phyloP scores from a whole-genome alignment of 92 coral and sea anemone genomes.

The Micromussa lordhowensis region DNA sequence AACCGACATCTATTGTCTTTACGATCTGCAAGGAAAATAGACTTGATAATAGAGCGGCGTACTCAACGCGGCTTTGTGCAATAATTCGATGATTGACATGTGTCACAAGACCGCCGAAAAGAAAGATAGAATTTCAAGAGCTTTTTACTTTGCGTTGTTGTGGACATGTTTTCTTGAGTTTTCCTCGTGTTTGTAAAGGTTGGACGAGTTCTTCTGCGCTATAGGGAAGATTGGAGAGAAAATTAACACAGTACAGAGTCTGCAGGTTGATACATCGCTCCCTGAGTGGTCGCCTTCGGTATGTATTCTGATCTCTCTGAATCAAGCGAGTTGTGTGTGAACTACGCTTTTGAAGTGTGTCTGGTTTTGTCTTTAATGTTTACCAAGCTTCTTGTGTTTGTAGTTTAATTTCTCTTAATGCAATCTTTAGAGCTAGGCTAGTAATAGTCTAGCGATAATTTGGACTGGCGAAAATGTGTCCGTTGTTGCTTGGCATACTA shows the following conservation, averaged over 20 bases:
- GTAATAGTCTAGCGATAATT: slow-evolving; percentile 1
- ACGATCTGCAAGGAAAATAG: background rate
- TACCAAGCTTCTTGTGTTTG: slow-evolving; percentile 34
- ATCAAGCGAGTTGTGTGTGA: slow-evolving; percentile 26
- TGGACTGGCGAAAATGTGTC: background rate
- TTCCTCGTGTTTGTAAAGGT: background rate
- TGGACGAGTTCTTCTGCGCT: background rate
- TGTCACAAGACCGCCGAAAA: slow-evolving; percentile 55
- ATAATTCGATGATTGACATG: slow-evolving; percentile 69
- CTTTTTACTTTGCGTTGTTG: background rate
- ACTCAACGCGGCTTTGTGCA: slow-evolving; percentile 22
- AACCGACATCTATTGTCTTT: slow-evolving; percentile 41
- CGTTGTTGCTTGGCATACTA: background rate
- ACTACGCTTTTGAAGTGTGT: slow-evolving; percentile 34
- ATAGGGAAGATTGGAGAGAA: background rate
- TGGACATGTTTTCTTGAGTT: slow-evolving; percentile 11
- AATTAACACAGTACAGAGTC: background rate
- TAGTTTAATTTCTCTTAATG: slow-evolving; percentile 23
- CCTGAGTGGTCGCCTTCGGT: slow-evolving; percentile 32
- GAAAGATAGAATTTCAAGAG: slow-evolving; percentile 28
- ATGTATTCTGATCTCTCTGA: slow-evolving; percentile 18
- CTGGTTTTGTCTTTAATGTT: slow-evolving; percentile 29
- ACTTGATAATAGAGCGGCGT: slow-evolving; percentile 2
- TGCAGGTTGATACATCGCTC: background rate
- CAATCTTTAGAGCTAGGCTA: background rate